Conservation (phyloP, 2,888 invertebrate species). For the Acheta domesticus region DNA sequence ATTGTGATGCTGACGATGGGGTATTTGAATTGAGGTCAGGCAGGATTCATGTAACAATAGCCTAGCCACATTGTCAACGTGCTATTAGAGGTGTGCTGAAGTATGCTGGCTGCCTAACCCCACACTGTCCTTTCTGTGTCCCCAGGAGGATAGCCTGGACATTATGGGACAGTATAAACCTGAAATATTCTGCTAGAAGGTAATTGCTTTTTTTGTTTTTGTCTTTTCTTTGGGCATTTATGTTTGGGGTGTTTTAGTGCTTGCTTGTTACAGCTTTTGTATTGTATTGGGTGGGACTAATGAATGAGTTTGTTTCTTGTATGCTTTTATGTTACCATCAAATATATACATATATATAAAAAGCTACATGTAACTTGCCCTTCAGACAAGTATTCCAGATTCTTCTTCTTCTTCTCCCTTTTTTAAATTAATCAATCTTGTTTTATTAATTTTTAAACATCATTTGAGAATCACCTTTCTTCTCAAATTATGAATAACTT, state of each 20-base stretch:
- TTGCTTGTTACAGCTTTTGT: conserved; percentile 45
- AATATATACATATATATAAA: conserved; percentile 21
- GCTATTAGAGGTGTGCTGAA: background rate
- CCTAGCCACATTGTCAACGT: background rate
- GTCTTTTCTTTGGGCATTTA: conserved; percentile 45
- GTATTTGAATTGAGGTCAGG: background rate
- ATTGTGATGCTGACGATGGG: background rate
- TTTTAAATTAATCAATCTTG: conserved; percentile 18
- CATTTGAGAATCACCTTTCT: background rate
- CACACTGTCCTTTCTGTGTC: conserved; percentile 42
- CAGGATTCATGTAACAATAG: background rate
- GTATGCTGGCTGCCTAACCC: conserved; percentile 27
- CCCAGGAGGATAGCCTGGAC: conserved; percentile 69
- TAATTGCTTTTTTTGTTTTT: conserved; percentile 47
- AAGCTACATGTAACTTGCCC: background rate
- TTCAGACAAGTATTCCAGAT: background rate
- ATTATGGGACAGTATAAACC: conserved; percentile 76
- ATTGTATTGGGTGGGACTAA: conserved; percentile 33
- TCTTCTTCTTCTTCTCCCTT: conserved; percentile 1
- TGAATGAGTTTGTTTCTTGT: conserved; percentile 32
- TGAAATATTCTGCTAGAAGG: conserved; percentile 75
- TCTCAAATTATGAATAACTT: background rate
- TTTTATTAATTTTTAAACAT: conserved; percentile 5
- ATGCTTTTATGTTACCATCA: background rate
- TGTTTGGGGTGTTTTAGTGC: conserved; percentile 41